These are phyloP conservation scores for Perccottus glenii DNA, from an alignment of 2,113 vertebrate species.

Conservation along the genomic window DNA sequence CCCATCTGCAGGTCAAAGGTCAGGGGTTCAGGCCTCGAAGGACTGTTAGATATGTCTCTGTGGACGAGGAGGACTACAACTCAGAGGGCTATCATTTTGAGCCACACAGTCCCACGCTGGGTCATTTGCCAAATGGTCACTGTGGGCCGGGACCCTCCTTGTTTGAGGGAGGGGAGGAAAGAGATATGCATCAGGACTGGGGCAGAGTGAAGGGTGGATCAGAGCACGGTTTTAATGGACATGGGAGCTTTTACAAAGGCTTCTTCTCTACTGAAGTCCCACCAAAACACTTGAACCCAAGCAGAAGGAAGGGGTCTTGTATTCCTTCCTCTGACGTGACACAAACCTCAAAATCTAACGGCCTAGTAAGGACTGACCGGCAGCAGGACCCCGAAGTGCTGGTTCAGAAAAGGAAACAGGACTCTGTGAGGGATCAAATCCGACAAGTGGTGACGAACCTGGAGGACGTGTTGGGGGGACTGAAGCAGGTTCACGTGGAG, in stretches of 20 bases:
- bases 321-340: background rate
- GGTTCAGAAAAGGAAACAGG: constrained; percentile 56
- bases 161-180: constrained; percentile 52
- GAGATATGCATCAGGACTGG: constrained; percentile 48
- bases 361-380: constrained; percentile 10
- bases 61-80: constrained; percentile 45
- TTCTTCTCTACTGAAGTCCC: constrained; percentile 80
- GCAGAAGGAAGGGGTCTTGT: constrained; percentile 33
- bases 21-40: constrained; percentile 55
- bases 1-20: constrained; percentile 73
- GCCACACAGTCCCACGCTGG: constrained; percentile 10
- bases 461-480: constrained; percentile 80
- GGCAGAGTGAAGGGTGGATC: constrained; percentile 50
- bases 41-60: constrained; percentile 44
- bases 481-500: constrained; percentile 82
- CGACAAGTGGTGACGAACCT: constrained; percentile 80
- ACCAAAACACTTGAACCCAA: constrained; percentile 62
- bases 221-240: constrained; percentile 60
- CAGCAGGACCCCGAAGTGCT: constrained; percentile 18
- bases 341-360: constrained; percentile 21
- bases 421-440: constrained; percentile 77
- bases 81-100: constrained; percentile 46
- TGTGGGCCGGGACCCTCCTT: constrained; percentile 44
- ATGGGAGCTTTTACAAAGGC: constrained; percentile 17
- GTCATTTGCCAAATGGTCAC: constrained; percentile 58